Evolutionary conservation across 2,888 invertebrate genomes (phyloP).

Genomic region (Sminthurides aquaticus): DNA sequence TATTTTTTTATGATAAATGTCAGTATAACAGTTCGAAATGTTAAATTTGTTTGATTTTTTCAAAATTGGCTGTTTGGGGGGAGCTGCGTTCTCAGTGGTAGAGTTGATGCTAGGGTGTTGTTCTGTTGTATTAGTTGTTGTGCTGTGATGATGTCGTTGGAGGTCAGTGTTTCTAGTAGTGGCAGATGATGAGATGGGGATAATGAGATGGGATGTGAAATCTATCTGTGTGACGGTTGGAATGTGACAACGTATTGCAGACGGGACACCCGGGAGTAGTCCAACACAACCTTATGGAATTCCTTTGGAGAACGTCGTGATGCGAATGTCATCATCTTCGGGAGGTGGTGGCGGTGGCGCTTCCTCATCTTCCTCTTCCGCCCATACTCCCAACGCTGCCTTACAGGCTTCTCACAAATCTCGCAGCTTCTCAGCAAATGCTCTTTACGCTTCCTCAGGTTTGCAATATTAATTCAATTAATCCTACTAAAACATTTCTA

Average conservation of each 20-base stretch:
- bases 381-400: constrained; percentile 33
- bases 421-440: constrained; percentile 46
- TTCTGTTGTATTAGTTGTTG: too few relatives aligned
- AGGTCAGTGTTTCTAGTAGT: too few relatives aligned
- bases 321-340: constrained; percentile 14
- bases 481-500: not conserved
- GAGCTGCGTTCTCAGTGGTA: too few relatives aligned
- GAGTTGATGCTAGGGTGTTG: too few relatives aligned
- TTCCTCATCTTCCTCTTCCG: constrained; percentile 24
- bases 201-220: too few relatives aligned
- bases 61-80: too few relatives aligned
- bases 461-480: constrained; percentile 22
- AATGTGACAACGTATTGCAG: constrained; percentile 20
- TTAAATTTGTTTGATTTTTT: too few relatives aligned
- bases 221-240: constrained; percentile 2
- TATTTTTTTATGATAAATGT: too few relatives aligned
- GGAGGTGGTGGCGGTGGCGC: constrained; percentile 13
- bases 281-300: constrained; percentile 41
- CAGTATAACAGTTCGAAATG: too few relatives aligned
- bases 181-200: too few relatives aligned
- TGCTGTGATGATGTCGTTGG: too few relatives aligned
- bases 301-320: constrained; percentile 11
- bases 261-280: constrained; percentile 43
- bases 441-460: constrained; percentile 44
- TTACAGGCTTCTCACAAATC: constrained; percentile 44